Percentiles rank a stretch among this genome's conserved stretches.
Evolutionary conservation across 37 sponge, comb jelly and placozoan genomes (phyloP).

Genomic region (Hexactinellida sp.): DNA sequence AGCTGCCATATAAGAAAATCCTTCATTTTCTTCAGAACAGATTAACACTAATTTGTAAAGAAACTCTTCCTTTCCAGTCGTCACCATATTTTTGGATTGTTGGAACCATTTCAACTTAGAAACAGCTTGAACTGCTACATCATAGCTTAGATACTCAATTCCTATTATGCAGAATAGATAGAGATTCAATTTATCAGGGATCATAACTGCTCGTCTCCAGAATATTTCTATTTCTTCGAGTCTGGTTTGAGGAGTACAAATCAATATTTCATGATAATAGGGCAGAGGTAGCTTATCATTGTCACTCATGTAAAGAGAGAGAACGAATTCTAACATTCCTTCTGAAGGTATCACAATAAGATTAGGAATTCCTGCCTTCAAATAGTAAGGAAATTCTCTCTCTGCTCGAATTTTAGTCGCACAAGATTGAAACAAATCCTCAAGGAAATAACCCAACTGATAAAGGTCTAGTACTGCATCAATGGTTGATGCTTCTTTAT

Average conservation of each 20-base stretch:
- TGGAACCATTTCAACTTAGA: not conserved
- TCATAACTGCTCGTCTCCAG: slow-evolving; percentile 5
- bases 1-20: not conserved
- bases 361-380: not conserved
- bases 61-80: not conserved
- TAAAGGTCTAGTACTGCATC: not conserved
- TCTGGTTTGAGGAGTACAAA: not conserved
- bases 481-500: not conserved
- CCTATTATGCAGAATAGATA: not conserved
- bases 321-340: not conserved
- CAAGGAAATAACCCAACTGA: not conserved
- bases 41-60: not conserved
- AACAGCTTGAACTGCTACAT: not conserved
- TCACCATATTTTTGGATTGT: not conserved
- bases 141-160: not conserved
- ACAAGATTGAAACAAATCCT: not conserved
- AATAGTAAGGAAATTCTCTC: not conserved
- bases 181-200: not conserved
- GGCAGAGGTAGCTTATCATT: not conserved
- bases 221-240: not conserved
- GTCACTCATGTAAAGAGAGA: slow-evolving; percentile 3
- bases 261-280: not conserved
- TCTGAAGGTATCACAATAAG: not conserved
- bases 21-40: slow-evolving; percentile 10
- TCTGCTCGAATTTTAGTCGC: not conserved